These are phyloP conservation scores for Sylvietta virens DNA, from an alignment of 2,113 vertebrate species.

Conservation along the genomic window DNA sequence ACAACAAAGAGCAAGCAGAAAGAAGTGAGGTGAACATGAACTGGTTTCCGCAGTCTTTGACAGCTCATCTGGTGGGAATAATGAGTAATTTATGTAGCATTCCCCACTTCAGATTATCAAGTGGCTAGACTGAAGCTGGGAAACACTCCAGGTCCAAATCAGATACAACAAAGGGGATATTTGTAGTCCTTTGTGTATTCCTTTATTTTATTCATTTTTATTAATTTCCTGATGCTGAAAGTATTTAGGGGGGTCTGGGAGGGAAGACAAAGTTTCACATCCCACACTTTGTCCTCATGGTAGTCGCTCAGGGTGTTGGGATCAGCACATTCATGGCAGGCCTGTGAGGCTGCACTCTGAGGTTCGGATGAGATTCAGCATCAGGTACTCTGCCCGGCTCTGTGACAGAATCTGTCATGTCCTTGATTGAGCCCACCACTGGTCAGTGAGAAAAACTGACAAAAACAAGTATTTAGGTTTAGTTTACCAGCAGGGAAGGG, in stretches of 20 bases:
- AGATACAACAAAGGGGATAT: constrained; percentile 45
- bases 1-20: not conserved
- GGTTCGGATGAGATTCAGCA: fast-evolving
- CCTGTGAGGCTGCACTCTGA: not conserved
- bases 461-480: not conserved
- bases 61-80: constrained; percentile 53
- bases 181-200: constrained; percentile 42
- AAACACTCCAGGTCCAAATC: constrained; percentile 50
- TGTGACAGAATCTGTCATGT: fast-evolving
- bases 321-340: not conserved
- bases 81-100: constrained; percentile 54
- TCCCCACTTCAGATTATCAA: constrained; percentile 36
- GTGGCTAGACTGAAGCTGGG: constrained; percentile 55
- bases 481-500: not conserved
- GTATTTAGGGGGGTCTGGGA: not conserved
- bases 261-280: not conserved
- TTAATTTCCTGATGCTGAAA: constrained; percentile 56
- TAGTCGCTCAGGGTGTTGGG: not conserved
- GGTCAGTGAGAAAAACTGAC: not conserved
- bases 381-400: not conserved
- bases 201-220: constrained; percentile 44
- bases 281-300: not conserved
- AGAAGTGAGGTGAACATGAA: constrained; percentile 23
- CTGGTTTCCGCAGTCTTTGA: constrained; percentile 41
- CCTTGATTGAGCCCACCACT: not conserved